Evolutionary conservation across 64 coral and sea anemone species (phyloP), one percentile per base, ranked within the genome.

Genomic region (Montipora foliosa): DNA sequence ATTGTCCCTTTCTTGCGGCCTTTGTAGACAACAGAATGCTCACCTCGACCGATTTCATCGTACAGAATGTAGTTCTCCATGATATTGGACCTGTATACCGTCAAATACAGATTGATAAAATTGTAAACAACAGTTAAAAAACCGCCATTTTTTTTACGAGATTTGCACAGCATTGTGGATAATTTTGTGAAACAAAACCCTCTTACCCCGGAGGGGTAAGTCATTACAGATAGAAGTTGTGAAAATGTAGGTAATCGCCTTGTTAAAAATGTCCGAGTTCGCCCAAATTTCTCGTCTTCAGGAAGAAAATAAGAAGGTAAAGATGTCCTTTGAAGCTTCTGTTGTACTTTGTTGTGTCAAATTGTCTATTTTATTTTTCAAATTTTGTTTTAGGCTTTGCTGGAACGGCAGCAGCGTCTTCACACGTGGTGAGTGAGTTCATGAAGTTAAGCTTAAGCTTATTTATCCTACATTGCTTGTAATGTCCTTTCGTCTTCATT

Each of bases 31-130:
- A 99, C 80, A 14, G 98, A 99, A 51, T 95, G 90, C 14, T 96
- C 91, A 16, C 98, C 98, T 68, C 98, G 80, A 22, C 98, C 98
- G 79, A 99, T 81, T 81, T 99, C 98, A 60, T 99, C 98, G 81
- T 99, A 99, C 14, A 96, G 76, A 4, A 96, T 95, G 77, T 99
- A 99, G 79, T 99, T 99, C 58, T 99, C 98, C 98, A 99, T 99
- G 69, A 88, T 46, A 58, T 61, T 49, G 7, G 6, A 44, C 47
- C 73, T 75, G 80, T 37, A 37, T 37, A 37, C 37, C 37, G 37
- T 2, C 37, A 37, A 37, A 37, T 37, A 37, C 37, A 37, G 37
- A 37, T 37, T 67, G 22, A 25, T 78, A 53, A 73, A 95, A 17
- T 89, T 75, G 48, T 67, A 80, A 95, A 95, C 89, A 83, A 75